These are phyloP conservation scores for Campylomormyrus numenius DNA, from an alignment of 2,113 vertebrate genomes.

Conservation along the genomic window DNA sequence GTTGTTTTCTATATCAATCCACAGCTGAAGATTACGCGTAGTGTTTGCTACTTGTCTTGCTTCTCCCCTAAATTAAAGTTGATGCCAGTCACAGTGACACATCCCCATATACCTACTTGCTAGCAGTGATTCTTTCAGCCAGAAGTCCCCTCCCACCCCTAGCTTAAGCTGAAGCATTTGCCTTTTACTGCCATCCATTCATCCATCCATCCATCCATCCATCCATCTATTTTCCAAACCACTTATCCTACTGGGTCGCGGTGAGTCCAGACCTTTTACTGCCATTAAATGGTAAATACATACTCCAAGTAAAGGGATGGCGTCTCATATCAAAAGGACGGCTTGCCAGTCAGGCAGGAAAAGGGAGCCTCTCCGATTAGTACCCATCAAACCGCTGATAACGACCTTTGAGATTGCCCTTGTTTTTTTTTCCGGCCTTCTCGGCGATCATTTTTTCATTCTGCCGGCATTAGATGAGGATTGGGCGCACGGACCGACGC, in stretches of 20 bases:
- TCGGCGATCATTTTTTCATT: conserved; percentile 19
- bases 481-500: not conserved
- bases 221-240: too few relatives aligned
- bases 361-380: conserved; percentile 33
- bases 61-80: conserved; percentile 33
- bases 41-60: not conserved
- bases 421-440: conserved; percentile 28
- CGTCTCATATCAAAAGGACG: conserved; percentile 29
- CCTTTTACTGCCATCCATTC: not conserved
- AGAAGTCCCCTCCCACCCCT: not conserved
- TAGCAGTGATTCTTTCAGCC: conserved; percentile 30
- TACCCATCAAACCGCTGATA: conserved; percentile 41
- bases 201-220: too few relatives aligned
- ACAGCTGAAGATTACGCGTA: not conserved
- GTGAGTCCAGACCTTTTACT: not conserved
- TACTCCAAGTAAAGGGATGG: not conserved
- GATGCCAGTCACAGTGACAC: conserved; percentile 31
- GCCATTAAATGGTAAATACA: conserved; percentile 13
- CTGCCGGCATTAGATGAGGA: conserved; percentile 23
- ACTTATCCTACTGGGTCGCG: too few relatives aligned
- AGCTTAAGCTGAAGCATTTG: not conserved
- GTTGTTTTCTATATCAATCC: not conserved
- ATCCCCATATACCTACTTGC: conserved; percentile 26
- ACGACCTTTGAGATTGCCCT: conserved; percentile 28
- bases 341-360: conserved; percentile 24